These are phyloP conservation scores for Apamea epomidion DNA, from an alignment of 2,888 invertebrate genomes.

Conservation along the genomic window DNA sequence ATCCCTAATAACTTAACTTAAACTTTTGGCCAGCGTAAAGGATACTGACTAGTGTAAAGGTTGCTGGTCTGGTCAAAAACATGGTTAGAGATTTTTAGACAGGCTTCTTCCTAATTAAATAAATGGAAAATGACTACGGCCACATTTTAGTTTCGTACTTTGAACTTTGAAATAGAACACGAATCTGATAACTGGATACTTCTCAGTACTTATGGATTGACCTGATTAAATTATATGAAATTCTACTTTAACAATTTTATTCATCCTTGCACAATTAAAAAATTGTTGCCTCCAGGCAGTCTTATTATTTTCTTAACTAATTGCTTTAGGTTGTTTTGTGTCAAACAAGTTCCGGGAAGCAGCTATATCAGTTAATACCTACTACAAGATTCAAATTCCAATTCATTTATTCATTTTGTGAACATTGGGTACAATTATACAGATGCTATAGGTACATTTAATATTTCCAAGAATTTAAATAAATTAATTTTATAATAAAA, in stretches of 20 bases:
- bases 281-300: background rate
- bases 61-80: background rate
- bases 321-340: too few species aligned
- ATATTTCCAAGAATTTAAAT: background rate
- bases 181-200: background rate
- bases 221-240: background rate
- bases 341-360: background rate
- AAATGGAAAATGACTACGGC: background rate
- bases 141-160: background rate
- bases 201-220: background rate
- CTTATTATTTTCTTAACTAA: background rate
- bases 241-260: background rate
- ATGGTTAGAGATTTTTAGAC: background rate
- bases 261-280: background rate
- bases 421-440: too few species aligned
- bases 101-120: background rate
- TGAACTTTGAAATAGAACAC: background rate
- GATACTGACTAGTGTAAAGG: background rate
- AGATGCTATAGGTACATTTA: too few species aligned
- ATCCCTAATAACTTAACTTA: background rate
- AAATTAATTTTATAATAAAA: too few species aligned
- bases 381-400: too few species aligned
- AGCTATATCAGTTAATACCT: background rate
- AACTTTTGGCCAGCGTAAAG: background rate
- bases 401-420: too few species aligned